These are phyloP conservation scores for Casuarius casuarius DNA, from an alignment of 2,113 vertebrate species.

Conservation along the genomic window DNA sequence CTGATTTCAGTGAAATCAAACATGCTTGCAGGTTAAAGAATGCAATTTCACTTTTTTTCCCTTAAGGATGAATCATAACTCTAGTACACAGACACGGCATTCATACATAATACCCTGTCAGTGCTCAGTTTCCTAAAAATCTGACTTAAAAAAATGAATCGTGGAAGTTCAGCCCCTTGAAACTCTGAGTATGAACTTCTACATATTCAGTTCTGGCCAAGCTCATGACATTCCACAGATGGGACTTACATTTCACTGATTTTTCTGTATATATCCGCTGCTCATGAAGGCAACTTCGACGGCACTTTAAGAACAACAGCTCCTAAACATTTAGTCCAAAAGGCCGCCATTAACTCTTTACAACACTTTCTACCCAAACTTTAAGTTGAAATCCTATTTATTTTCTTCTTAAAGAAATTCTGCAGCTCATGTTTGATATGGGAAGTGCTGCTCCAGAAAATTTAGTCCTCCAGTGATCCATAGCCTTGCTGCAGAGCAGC, in stretches of 20 bases:
- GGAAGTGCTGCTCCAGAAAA: neutral
- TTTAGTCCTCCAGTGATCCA: neutral
- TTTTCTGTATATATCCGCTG: neutral
- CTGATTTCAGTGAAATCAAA: slow-evolving; percentile 12
- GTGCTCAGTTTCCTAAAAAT: neutral
- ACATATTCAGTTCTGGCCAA: neutral
- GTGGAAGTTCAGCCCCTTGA: neutral
- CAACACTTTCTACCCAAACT: neutral
- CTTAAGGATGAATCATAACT: neutral
- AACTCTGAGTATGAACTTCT: neutral
- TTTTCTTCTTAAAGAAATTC: neutral
- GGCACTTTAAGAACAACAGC: neutral
- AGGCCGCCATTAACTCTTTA: neutral
- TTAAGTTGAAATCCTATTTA: neutral
- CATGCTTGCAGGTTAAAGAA: neutral
- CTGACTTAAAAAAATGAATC: neutral
- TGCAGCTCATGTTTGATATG: neutral
- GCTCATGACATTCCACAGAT: neutral
- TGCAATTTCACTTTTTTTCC: neutral
- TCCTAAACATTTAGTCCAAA: neutral
- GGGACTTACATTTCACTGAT: neutral
- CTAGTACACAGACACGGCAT: neutral
- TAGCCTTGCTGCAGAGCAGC: neutral
- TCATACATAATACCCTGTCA: neutral
- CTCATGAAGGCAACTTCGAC: neutral